Conservation (phyloP, 2,888 invertebrate species). For the Glyphotaelius pellucidus region DNA sequence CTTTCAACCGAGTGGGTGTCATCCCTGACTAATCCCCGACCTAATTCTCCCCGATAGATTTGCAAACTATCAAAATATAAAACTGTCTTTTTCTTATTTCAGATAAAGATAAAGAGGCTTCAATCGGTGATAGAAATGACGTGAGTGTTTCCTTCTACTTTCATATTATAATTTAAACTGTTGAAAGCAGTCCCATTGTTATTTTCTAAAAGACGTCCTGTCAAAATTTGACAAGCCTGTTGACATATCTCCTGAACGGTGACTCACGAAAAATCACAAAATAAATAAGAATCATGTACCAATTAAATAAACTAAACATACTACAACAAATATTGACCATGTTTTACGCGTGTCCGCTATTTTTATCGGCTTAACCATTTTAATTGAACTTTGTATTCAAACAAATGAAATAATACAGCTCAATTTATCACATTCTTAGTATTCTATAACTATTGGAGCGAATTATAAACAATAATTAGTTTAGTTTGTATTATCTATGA, state of each 20-base stretch:
- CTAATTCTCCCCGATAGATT: conserved; percentile 46
- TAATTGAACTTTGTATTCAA: neutral
- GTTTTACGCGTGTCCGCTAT: neutral
- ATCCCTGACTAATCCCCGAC: conserved; percentile 44
- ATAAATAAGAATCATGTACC: neutral
- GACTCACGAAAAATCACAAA: conserved; percentile 50
- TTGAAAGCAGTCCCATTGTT: conserved; percentile 7
- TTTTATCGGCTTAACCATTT: neutral
- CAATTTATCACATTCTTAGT: neutral
- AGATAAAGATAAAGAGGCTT: conserved; percentile 78
- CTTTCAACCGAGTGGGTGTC: neutral
- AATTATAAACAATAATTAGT: neutral
- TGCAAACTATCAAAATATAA: conserved; percentile 34
- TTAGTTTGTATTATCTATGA: too few species aligned
- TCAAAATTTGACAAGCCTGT: conserved; percentile 56
- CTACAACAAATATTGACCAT: neutral
- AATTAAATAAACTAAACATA: conserved; percentile 4
- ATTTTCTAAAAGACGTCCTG: conserved; percentile 25
- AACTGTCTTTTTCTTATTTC: conserved; percentile 70
- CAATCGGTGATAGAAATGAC: conserved; percentile 80
- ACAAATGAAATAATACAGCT: neutral
- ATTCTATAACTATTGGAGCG: neutral
- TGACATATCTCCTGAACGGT: conserved; percentile 47
- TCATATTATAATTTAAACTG: neutral
- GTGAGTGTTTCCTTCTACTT: conserved; percentile 75